phyloP scores from a whole-genome alignment of 2,113 vertebrate genomes.

The Epinephelus lanceolatus region DNA sequence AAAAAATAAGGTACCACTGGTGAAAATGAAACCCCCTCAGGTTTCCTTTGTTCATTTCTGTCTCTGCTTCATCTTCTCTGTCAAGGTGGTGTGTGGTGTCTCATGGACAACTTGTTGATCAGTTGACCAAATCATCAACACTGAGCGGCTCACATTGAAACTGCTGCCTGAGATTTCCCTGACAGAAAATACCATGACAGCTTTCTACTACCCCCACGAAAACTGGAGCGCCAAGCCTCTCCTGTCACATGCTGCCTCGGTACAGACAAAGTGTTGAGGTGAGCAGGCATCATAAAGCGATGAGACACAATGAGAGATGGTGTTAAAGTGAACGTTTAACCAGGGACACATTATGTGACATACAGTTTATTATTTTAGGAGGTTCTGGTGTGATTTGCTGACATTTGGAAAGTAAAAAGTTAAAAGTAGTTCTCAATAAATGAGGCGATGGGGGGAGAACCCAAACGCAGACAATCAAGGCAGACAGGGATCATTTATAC shows the following conservation, averaged over 20 bases:
- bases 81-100: slow-evolving; percentile 23
- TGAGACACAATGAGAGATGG: too few species aligned
- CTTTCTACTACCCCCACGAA: slow-evolving; percentile 11
- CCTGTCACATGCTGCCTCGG: slow-evolving; percentile 33
- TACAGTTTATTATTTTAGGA: not conserved
- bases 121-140: slow-evolving; percentile 39
- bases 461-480: too few species aligned
- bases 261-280: slow-evolving; percentile 55
- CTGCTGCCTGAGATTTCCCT: slow-evolving; percentile 54
- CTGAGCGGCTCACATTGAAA: slow-evolving; percentile 17
- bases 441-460: too few species aligned
- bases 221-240: slow-evolving; percentile 28
- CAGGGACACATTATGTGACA: not conserved
- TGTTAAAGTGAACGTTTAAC: not conserved
- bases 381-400: not conserved
- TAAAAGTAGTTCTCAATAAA: not conserved
- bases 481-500: too few species aligned
- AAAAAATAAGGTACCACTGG: not conserved
- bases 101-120: slow-evolving; percentile 37
- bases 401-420: not conserved
- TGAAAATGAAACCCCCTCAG: slow-evolving; percentile 4
- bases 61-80: slow-evolving; percentile 15
- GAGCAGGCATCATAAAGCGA: not conserved
- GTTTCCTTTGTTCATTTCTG: slow-evolving; percentile 20
- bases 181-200: slow-evolving; percentile 42